phyloP scores from a whole-genome alignment of 2,888 invertebrate genomes.

The Mimas tiliae region DNA sequence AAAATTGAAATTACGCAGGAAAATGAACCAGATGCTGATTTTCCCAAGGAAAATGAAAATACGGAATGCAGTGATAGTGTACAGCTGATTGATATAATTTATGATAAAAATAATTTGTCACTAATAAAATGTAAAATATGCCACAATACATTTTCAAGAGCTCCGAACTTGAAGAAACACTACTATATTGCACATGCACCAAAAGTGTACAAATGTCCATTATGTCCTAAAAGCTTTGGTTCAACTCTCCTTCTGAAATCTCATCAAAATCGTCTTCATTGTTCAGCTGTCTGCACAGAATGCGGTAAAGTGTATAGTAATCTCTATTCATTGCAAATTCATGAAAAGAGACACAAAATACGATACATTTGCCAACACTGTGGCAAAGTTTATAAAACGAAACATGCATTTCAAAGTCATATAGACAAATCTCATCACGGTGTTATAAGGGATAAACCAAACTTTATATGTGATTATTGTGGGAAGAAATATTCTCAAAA shows the following conservation, averaged over 20 bases:
- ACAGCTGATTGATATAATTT: conserved; percentile 22
- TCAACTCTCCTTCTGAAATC: conserved; percentile 38
- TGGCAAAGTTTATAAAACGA: conserved; percentile 48
- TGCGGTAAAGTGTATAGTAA: conserved; percentile 52
- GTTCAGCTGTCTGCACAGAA: conserved; percentile 38
- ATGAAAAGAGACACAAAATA: conserved; percentile 44
- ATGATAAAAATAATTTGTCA: conserved; percentile 31
- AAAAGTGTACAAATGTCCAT: conserved; percentile 45
- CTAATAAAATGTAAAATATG: conserved; percentile 46
- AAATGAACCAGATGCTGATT: not conserved
- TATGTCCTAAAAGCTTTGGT: conserved; percentile 47
- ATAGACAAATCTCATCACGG: conserved; percentile 32
- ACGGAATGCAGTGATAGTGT: not conserved
- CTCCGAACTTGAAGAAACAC: conserved; percentile 44
- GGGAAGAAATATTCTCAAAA: conserved; percentile 48
- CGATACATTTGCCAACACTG: conserved; percentile 47
- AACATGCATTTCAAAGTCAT: conserved; percentile 45
- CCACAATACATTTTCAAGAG: conserved; percentile 38
- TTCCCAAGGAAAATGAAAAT: not conserved
- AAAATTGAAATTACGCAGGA: not conserved
- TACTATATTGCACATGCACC: conserved; percentile 49
- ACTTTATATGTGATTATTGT: conserved; percentile 48
- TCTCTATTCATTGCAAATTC: conserved; percentile 41
- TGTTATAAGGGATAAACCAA: conserved; percentile 33
- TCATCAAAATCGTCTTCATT: conserved; percentile 45